These are phyloP conservation scores for Piscicola geometra DNA, from an alignment of 2,888 invertebrate species.

Conservation along the genomic window DNA sequence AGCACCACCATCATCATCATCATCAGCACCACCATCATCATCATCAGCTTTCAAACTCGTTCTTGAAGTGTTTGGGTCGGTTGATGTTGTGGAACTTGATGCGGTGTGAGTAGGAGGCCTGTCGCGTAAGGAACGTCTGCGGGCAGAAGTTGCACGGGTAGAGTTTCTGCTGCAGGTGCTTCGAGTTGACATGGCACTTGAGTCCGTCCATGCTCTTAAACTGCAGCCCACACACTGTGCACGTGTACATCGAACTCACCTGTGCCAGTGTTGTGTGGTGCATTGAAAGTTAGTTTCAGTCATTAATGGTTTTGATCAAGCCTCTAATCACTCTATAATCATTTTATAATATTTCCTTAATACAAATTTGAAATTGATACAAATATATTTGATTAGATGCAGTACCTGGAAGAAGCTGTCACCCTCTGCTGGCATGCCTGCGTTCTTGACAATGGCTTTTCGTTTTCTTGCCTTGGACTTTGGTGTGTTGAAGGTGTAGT, in stretches of 20 bases:
- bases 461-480: background rate
- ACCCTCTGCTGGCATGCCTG: background rate
- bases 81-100: constrained; percentile 33
- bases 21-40: too few species aligned
- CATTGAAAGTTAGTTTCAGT: too few species aligned
- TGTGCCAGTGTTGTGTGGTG: background rate
- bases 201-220: constrained; percentile 35
- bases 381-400: too few species aligned
- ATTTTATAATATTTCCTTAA: too few species aligned
- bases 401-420: background rate
- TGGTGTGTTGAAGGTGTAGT: background rate
- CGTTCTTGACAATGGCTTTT: background rate
- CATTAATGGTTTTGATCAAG: too few species aligned
- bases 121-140: constrained; percentile 36
- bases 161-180: constrained; percentile 33
- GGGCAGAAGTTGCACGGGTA: constrained; percentile 37
- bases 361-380: too few species aligned
- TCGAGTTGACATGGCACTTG: constrained; percentile 39
- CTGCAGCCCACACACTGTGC: constrained; percentile 29
- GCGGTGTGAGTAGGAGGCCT: constrained; percentile 37
- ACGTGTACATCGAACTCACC: constrained; percentile 32
- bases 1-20: background rate
- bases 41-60: too few species aligned
- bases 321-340: too few species aligned
- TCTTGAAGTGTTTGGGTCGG: background rate